Percentiles rank a stretch among this genome's conserved stretches.
Conservation (phyloP, 2,113 vertebrate genomes). For the Otolemur garnettii region DNA sequence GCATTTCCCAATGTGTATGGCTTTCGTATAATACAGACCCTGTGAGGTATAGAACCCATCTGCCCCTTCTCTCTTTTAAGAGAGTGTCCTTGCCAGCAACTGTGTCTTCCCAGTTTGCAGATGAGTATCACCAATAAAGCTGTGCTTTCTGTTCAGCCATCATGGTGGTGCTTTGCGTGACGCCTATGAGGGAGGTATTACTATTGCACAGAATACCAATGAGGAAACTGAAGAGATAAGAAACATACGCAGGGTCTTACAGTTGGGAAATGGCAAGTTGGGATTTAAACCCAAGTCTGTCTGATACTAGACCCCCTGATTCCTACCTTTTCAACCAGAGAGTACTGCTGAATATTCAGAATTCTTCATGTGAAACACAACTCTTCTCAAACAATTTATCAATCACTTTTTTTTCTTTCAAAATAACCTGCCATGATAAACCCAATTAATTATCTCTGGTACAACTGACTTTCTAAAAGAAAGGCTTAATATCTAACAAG, state of each 20-base stretch:
- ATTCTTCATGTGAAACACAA: neutral
- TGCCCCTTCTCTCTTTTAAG: too few relatives aligned
- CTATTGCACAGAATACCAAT: neutral
- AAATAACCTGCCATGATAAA: constrained; percentile 33
- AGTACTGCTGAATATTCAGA: neutral
- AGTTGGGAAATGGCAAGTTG: neutral
- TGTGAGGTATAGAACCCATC: too few relatives aligned
- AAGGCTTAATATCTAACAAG: neutral
- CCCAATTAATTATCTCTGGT: constrained; percentile 45
- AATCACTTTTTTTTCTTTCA: neutral
- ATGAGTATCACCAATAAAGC: too few relatives aligned
- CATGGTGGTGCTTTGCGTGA: too few relatives aligned
- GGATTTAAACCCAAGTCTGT: neutral
- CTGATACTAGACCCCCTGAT: neutral
- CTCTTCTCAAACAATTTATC: neutral
- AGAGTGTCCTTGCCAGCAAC: too few relatives aligned
- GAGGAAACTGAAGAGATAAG: neutral
- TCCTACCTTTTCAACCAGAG: neutral
- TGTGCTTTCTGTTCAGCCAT: too few relatives aligned
- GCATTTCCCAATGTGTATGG: too few relatives aligned
- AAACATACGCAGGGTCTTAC: neutral
- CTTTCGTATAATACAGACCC: too few relatives aligned
- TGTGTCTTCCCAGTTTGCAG: too few relatives aligned
- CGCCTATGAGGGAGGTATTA: neutral
- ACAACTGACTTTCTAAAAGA: constrained; percentile 51